Conservation (phyloP, 1,140 invertebrate species). For the Hormaphis cornu region DNA sequence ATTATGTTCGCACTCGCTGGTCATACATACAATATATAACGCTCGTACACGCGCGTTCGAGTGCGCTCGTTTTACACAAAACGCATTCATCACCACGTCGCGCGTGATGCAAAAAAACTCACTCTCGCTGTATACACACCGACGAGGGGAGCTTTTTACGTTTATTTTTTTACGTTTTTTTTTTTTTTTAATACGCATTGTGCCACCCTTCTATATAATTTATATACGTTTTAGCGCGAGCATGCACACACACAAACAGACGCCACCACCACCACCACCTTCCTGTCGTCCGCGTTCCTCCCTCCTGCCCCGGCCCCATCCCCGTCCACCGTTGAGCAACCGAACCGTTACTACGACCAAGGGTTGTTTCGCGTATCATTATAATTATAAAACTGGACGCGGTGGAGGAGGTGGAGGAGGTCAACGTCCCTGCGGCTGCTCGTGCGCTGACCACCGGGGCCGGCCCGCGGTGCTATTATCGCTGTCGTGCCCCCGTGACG, state of each 20-base stretch:
- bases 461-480: neutral
- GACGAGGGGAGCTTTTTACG: slow-evolving; percentile 29
- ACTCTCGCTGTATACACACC: too few species aligned
- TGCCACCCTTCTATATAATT: neutral
- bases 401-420: slow-evolving; percentile 10
- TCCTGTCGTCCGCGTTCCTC: neutral
- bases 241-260: neutral
- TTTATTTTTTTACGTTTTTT: neutral
- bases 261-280: neutral
- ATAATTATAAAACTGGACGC: too few species aligned
- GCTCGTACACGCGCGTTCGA: neutral
- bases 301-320: too few species aligned
- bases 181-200: slow-evolving; percentile 22
- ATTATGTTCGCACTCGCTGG: neutral
- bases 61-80: slow-evolving; percentile 16
- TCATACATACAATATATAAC: neutral
- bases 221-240: neutral
- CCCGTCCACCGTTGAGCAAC: neutral
- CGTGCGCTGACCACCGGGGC: slow-evolving; percentile 29
- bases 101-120: slow-evolving; percentile 12
- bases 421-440: slow-evolving; percentile 32
- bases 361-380: slow-evolving; percentile 25
- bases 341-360: slow-evolving; percentile 26
- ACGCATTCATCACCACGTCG: slow-evolving; percentile 19
- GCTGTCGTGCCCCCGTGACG: neutral